Percentiles rank a stretch among this genome's conserved stretches.
Evolutionary conservation across 2,888 invertebrate species (phyloP).

Genomic region (Tinea trinotella): DNA sequence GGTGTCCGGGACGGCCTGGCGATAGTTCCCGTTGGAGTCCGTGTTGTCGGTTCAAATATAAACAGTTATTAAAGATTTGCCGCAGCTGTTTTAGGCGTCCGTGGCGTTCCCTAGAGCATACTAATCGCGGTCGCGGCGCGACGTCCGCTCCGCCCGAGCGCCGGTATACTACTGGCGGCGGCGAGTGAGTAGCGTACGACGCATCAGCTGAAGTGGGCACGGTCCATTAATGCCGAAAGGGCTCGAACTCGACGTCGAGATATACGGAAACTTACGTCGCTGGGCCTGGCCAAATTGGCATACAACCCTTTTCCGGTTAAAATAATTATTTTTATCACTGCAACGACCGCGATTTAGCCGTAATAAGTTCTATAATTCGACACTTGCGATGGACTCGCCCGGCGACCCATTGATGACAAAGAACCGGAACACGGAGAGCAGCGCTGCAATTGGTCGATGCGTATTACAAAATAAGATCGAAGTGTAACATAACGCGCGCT

Average conservation of each 20-base stretch:
- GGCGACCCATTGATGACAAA: slow-evolving; percentile 81
- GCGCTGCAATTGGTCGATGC: slow-evolving; percentile 74
- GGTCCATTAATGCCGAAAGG: slow-evolving; percentile 56
- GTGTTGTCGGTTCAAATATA: not conserved
- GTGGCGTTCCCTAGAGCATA: slow-evolving; percentile 14
- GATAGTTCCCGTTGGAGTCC: not conserved
- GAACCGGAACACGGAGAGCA: slow-evolving; percentile 75
- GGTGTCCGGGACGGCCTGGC: not conserved
- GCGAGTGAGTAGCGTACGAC: slow-evolving; percentile 69
- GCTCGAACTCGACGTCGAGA: slow-evolving; percentile 31
- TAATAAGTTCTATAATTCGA: slow-evolving; percentile 23
- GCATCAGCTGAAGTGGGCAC: slow-evolving; percentile 70
- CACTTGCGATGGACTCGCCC: slow-evolving; percentile 66
- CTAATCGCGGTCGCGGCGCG: slow-evolving; percentile 20
- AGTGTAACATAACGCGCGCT: slow-evolving; percentile 46
- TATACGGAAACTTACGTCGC: slow-evolving; percentile 11
- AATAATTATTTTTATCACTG: not conserved
- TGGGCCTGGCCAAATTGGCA: not conserved
- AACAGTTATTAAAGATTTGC: not conserved
- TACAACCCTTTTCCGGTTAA: not conserved
- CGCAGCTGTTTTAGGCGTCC: not conserved
- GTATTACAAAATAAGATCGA: slow-evolving; percentile 62
- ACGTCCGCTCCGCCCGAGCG: slow-evolving; percentile 44
- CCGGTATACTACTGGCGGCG: slow-evolving; percentile 64
- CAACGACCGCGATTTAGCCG: slow-evolving; percentile 13